phyloP scores from a whole-genome alignment of 2,888 invertebrate species.

The Buathra laborator region DNA sequence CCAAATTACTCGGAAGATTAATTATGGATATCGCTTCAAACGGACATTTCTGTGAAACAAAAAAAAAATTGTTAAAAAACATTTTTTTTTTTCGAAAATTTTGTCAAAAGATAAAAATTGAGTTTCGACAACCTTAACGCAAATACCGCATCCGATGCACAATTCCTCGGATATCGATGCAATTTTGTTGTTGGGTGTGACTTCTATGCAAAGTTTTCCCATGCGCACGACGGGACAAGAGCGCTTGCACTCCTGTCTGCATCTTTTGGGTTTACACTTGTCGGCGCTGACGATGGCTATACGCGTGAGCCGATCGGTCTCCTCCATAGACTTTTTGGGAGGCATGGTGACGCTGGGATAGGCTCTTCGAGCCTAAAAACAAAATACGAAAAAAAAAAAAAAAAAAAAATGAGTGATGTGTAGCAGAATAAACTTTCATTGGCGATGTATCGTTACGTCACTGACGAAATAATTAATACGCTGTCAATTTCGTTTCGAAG shows the following conservation, averaged over 20 bases:
- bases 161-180: slow-evolving; percentile 99
- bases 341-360: slow-evolving; percentile 86
- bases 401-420: not conserved
- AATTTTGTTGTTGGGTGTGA: slow-evolving; percentile 97
- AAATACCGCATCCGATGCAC: slow-evolving; percentile 99
- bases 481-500: not conserved
- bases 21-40: slow-evolving; percentile 99
- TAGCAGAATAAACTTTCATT: not conserved
- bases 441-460: slow-evolving; percentile 7
- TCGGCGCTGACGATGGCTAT: slow-evolving; percentile 99
- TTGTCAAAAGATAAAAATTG: not conserved
- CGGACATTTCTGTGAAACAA: slow-evolving; percentile 95
- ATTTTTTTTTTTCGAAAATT: not conserved
- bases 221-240: slow-evolving; percentile 99
- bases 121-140: slow-evolving; percentile 92
- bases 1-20: slow-evolving; percentile 99
- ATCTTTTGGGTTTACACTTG: slow-evolving; percentile 99
- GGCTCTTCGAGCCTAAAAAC: slow-evolving; percentile 60
- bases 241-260: slow-evolving; percentile 99
- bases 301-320: slow-evolving; percentile 97
- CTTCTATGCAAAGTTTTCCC: slow-evolving; percentile 99
- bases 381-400: not conserved
- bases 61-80: slow-evolving; percentile 29
- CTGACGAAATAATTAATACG: not conserved
- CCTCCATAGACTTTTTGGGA: slow-evolving; percentile 91